Evolutionary conservation across 2,113 vertebrate species (phyloP).

Genomic region (Tylochromis polylepis): DNA sequence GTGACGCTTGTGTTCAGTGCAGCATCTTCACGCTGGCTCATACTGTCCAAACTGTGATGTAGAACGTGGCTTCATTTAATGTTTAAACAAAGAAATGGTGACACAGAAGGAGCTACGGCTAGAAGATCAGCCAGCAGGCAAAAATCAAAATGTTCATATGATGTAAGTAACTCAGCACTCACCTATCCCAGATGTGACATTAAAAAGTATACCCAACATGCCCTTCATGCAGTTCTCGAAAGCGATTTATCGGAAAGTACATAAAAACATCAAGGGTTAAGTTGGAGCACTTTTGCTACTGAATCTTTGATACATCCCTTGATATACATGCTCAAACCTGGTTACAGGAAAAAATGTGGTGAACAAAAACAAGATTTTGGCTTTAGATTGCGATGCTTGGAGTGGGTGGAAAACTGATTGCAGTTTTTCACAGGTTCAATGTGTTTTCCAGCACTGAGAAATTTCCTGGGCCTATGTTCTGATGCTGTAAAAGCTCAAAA

Average conservation of each 20-base stretch:
- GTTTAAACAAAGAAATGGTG: background rate
- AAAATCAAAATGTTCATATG: background rate
- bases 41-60: background rate
- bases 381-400: background rate
- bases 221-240: background rate
- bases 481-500: background rate
- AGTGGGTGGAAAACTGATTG: background rate
- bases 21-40: background rate
- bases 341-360: background rate
- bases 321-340: background rate
- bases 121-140: background rate
- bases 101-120: background rate
- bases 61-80: background rate
- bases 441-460: background rate
- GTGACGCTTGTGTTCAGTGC: background rate
- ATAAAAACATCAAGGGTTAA: background rate
- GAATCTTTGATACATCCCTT: background rate
- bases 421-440: background rate
- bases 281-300: background rate
- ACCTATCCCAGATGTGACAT: no score
- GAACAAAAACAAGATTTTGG: background rate
- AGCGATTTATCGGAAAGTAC: background rate
- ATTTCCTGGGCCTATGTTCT: background rate
- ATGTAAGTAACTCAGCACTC: background rate
- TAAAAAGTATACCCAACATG: background rate